Evolutionary conservation across 2,113 vertebrate species (phyloP).

Genomic region (Pelecanoides urinatrix): DNA sequence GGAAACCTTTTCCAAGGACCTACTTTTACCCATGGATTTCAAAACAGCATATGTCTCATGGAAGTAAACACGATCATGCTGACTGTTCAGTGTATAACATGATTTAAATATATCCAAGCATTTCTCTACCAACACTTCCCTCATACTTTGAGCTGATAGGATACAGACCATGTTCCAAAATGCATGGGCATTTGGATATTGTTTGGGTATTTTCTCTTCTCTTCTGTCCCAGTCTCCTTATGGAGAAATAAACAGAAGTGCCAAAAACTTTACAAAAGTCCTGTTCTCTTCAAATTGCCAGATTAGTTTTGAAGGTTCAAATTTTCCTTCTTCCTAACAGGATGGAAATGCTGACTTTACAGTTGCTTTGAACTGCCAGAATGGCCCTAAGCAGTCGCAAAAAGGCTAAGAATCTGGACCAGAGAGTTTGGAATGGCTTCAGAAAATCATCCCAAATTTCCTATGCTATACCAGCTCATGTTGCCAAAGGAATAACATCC

Average conservation of each 20-base stretch:
- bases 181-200: background rate
- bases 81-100: background rate
- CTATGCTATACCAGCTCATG: background rate
- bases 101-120: background rate
- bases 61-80: background rate
- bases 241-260: background rate
- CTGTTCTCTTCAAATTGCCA: background rate
- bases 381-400: background rate
- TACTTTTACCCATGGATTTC: background rate
- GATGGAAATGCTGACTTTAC: background rate
- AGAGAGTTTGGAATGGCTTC: background rate
- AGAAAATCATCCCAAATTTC: conserved; percentile 2
- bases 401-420: background rate
- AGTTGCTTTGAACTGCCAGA: background rate
- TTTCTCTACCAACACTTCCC: background rate
- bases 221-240: background rate
- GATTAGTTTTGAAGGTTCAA: background rate
- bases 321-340: background rate
- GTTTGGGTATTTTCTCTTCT: background rate
- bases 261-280: background rate
- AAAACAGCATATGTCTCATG: background rate
- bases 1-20: background rate
- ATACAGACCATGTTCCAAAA: background rate
- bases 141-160: background rate
- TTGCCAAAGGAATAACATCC: background rate